Base-by-base conservation (phyloP, 2,888 invertebrate genomes). In the Chrysomela aeneicollis region DNA sequence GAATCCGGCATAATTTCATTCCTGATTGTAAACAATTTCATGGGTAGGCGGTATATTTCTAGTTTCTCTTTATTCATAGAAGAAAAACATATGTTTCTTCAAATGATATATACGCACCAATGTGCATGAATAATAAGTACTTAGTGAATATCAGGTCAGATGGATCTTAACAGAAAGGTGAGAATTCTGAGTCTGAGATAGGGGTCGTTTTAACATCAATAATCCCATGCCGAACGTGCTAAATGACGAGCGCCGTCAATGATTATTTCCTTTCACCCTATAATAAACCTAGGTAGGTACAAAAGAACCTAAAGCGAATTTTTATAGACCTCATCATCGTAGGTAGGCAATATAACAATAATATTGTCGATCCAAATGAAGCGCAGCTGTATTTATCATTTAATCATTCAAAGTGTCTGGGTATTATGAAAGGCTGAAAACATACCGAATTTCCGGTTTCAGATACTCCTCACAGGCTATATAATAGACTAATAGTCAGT, bases 381-480 rank as follows among this genome's bases (percentile, higher is more conserved):
- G 46, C 22, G 57, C 57, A 57, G 57, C 57, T 57, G 57, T 57
- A 46, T 57, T 57, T 54, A 54, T 37, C 37, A 19, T 54, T 53
- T 15, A 17, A 17, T 26, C 22, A 57, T 3, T 46, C 57, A 57
- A 46, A 57, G 46, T 26, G 19, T 46, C 22, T 26, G 15, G 4
- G 9, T 57, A 19, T 57, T 57, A 57, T 57, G 57, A 57, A 30
- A 54, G 37, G 19, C 46, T 46, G 15, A 18, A 57, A 35, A n/a
- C 21, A 46, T 57, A 54, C 26, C 3, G 26, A 26, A 6, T 26
- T 26, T 26, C 26, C 26, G 26, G 26, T 26, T 26, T 26, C 6
- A 5, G 6, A 26, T 26, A 26, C 26, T 5, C 6, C 6, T 26
- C 26, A 26, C 26, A 5, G 26, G n/a, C n/a, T n/a, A n/a, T n/a